Conservation (phyloP, 2,888 invertebrate genomes). For the Aquatica leii region DNA sequence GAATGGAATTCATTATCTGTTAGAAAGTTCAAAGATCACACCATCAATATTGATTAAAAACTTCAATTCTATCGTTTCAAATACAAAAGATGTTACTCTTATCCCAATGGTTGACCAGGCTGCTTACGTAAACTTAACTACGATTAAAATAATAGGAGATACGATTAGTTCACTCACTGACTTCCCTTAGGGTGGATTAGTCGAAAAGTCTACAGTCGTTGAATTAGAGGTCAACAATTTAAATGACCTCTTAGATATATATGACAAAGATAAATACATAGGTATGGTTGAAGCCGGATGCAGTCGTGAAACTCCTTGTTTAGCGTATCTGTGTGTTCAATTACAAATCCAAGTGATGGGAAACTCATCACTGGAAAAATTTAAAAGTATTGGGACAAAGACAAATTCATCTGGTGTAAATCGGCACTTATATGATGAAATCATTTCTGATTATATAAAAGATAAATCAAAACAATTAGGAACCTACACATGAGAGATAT, state of each 20-base stretch:
- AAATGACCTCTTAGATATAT: background rate
- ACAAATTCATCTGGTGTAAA: background rate
- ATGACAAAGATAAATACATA: conserved; percentile 2
- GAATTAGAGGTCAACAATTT: background rate
- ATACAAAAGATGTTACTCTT: too few species aligned
- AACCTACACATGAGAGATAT: too few species aligned
- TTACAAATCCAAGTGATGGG: background rate
- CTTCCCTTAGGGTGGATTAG: conserved; percentile 5
- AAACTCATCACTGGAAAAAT: background rate
- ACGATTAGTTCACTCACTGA: too few species aligned
- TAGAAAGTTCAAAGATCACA: too few species aligned
- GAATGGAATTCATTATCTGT: too few species aligned
- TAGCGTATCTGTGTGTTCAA: background rate
- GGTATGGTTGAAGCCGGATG: background rate
- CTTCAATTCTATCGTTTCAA: too few species aligned
- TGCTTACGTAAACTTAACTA: too few species aligned
- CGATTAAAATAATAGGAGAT: too few species aligned
- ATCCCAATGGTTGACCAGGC: too few species aligned
- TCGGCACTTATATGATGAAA: background rate
- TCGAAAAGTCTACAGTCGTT: background rate
- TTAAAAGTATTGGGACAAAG: background rate
- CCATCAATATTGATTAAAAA: too few species aligned
- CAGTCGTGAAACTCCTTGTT: background rate
- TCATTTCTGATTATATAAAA: too few species aligned
- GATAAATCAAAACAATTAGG: too few species aligned